These are phyloP conservation scores for Phyto melanocephala DNA, from an alignment of 2,888 invertebrate genomes.

Conservation along the genomic window DNA sequence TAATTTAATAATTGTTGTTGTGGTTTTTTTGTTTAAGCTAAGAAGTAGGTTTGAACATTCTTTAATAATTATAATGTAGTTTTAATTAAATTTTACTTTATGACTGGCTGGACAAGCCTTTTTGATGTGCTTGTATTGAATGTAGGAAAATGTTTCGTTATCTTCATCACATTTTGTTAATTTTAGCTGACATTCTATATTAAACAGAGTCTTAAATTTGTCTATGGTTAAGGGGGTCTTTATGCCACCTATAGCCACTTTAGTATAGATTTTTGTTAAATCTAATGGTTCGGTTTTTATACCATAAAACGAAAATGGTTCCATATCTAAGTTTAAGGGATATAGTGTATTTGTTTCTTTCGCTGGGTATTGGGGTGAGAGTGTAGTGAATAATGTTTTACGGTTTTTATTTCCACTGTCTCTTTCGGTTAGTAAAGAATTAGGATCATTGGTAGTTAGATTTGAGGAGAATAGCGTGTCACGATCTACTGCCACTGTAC, in stretches of 20 bases:
- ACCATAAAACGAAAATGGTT: slow-evolving; percentile 68
- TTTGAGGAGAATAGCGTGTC: slow-evolving; percentile 18
- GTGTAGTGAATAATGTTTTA: slow-evolving; percentile 25
- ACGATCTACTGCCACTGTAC: slow-evolving; percentile 67
- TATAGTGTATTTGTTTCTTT: not conserved
- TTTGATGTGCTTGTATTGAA: slow-evolving; percentile 61
- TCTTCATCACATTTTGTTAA: slow-evolving; percentile 64
- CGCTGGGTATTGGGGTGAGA: not conserved
- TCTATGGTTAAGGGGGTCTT: slow-evolving; percentile 68
- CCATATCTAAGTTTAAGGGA: slow-evolving; percentile 43
- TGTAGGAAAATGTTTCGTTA: slow-evolving; percentile 2
- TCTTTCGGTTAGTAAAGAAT: not conserved
- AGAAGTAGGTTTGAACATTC: slow-evolving; percentile 34
- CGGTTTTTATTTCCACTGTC: slow-evolving; percentile 41
- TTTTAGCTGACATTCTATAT: slow-evolving; percentile 68
- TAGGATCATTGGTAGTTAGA: not conserved
- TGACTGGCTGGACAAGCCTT: slow-evolving; percentile 70
- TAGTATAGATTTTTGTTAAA: slow-evolving; percentile 69
- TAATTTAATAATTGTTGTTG: not conserved
- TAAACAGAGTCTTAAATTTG: slow-evolving; percentile 69
- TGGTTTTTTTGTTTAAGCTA: not conserved
- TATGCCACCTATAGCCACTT: slow-evolving; percentile 69
- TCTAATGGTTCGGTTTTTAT: slow-evolving; percentile 64
- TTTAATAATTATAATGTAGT: not conserved
- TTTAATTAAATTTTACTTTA: slow-evolving; percentile 63